Evolutionary conservation across 2,113 vertebrate species (phyloP).

Genomic region (Pseudorasbora parva): DNA sequence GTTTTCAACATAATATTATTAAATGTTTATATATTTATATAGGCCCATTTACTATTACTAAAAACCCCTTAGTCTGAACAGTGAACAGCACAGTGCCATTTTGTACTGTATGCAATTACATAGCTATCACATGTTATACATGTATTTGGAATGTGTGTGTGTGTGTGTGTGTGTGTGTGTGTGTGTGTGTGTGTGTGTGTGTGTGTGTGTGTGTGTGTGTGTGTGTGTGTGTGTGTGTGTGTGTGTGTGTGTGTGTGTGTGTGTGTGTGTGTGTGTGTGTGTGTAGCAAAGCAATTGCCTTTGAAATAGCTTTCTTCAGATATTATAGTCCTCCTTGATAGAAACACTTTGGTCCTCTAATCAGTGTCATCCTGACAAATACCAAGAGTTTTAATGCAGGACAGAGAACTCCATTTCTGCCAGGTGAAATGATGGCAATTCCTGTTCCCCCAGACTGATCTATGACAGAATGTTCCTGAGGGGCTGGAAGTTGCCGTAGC

Average conservation of each 20-base stretch:
- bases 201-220: background rate
- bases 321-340: background rate
- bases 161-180: too few species aligned
- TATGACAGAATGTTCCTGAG: background rate
- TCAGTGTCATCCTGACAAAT: constrained; percentile 35
- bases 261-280: too few species aligned
- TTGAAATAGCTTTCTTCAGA: background rate
- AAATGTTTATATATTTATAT: too few species aligned
- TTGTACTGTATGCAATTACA: constrained; percentile 13
- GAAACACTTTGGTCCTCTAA: constrained; percentile 5
- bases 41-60: constrained; percentile 28
- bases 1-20: too few species aligned
- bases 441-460: background rate
- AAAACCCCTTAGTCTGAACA: constrained; percentile 19
- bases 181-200: too few species aligned
- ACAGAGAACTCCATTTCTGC: constrained; percentile 9
- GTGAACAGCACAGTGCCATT: constrained; percentile 28
- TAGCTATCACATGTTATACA: background rate
- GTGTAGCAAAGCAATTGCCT: background rate
- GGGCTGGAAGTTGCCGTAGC: background rate
- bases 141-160: background rate
- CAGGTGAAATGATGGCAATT: background rate
- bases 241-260: too few species aligned
- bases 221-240: too few species aligned
- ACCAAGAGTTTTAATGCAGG: constrained; percentile 3